These are phyloP conservation scores for Macrosteles quadrilineatus DNA, from an alignment of 1,140 invertebrate genomes.

Conservation along the genomic window DNA sequence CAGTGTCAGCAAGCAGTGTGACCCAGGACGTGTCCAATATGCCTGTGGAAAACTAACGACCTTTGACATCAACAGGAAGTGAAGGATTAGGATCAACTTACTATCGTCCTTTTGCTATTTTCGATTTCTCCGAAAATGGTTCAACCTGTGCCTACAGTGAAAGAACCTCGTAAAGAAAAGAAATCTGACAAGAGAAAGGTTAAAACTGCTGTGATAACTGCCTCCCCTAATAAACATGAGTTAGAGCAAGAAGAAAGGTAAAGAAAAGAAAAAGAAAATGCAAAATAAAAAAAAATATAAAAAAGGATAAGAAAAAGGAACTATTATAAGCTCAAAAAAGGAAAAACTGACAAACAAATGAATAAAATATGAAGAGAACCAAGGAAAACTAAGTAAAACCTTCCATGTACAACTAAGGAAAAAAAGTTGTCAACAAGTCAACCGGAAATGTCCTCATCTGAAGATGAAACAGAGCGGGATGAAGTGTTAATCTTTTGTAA, in stretches of 20 bases:
- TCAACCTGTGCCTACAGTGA: background rate
- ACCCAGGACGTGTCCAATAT: background rate
- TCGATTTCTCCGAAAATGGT: background rate
- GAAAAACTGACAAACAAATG: background rate
- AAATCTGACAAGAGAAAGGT: background rate
- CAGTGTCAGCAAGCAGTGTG: background rate
- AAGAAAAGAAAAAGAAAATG: background rate
- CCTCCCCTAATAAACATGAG: background rate
- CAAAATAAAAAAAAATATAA: background rate
- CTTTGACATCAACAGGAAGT: too few species aligned
- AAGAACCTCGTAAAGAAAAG: background rate
- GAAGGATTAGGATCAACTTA: too few species aligned
- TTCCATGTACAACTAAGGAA: background rate
- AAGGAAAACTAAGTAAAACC: background rate
- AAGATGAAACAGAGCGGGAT: background rate
- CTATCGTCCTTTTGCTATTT: background rate
- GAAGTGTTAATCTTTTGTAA: constrained; percentile 12
- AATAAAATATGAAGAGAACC: background rate
- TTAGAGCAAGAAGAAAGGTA: background rate
- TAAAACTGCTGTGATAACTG: background rate
- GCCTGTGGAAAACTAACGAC: constrained; percentile 6
- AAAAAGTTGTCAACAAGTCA: background rate
- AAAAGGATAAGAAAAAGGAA: background rate
- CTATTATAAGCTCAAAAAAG: background rate
- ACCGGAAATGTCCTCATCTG: background rate